These are phyloP conservation scores for Malurus splendens DNA, from an alignment of 2,797 vertebrate species.

Conservation along the genomic window DNA sequence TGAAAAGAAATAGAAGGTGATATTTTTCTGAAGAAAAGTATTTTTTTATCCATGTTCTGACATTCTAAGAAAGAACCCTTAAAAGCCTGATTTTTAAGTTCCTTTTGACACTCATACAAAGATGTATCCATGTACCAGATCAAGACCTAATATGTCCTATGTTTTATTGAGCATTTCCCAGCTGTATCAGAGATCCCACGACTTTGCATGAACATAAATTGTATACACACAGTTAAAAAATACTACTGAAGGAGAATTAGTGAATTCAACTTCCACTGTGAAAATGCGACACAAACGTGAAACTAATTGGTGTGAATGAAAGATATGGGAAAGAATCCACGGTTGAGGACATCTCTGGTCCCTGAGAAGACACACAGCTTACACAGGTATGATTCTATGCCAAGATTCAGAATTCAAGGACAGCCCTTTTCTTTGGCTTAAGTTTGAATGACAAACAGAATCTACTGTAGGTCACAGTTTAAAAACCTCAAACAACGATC, in stretches of 20 bases:
- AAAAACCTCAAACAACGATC: background rate
- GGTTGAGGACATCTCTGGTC: background rate
- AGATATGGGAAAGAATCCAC: background rate
- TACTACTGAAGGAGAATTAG: background rate
- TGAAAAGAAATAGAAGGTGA: background rate
- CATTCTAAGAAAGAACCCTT: accelerated
- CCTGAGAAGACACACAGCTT: background rate
- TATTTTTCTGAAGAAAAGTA: background rate
- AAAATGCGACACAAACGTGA: background rate
- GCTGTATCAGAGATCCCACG: background rate
- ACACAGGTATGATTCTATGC: background rate
- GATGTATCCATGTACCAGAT: background rate
- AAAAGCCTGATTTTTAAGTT: background rate
- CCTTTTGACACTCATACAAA: background rate
- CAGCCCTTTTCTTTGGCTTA: background rate
- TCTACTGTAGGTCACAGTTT: background rate
- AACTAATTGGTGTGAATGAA: background rate
- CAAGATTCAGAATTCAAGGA: background rate
- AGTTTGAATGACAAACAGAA: background rate
- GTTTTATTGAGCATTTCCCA: background rate
- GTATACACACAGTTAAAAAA: background rate
- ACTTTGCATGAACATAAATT: background rate
- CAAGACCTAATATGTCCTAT: background rate
- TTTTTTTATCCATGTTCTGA: background rate
- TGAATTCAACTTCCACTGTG: background rate